Conservation (phyloP, 2,113 vertebrate species). For the Trogon surrucura region DNA sequence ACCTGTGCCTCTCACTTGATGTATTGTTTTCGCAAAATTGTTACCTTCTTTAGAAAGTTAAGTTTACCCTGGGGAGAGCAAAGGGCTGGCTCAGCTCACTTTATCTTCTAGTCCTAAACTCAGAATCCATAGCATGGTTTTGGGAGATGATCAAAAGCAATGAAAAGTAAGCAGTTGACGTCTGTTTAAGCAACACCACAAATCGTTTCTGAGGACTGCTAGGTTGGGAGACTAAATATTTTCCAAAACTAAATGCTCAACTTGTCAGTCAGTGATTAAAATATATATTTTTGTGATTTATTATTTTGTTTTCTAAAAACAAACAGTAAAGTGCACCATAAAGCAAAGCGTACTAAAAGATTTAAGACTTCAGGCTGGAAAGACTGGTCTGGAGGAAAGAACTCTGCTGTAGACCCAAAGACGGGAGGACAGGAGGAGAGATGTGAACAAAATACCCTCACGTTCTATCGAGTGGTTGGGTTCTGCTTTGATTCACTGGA, state of each 20-base stretch:
- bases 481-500: not conserved
- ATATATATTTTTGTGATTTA: not conserved
- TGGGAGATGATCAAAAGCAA: slow-evolving; percentile 7
- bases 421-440: not conserved
- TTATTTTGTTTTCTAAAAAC: not conserved
- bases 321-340: not conserved
- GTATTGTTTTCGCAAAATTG: not conserved
- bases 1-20: not conserved
- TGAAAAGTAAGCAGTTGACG: not conserved
- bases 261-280: not conserved
- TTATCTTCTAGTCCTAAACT: not conserved
- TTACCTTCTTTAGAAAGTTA: slow-evolving; percentile 9
- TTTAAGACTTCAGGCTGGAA: not conserved
- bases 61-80: not conserved
- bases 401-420: not conserved
- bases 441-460: not conserved
- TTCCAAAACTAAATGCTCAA: not conserved
- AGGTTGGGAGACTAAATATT: not conserved
- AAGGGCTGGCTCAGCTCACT: not conserved
- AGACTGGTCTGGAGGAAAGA: not conserved
- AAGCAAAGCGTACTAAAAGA: not conserved
- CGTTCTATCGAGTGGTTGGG: not conserved
- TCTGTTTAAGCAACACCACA: not conserved
- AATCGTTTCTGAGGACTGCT: not conserved
- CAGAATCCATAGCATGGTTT: not conserved